A percentile compares a stretch with the other conserved stretches of the same genome.
phyloP scores from a whole-genome alignment of 2,888 invertebrate species.

The Drosophila monieri region DNA sequence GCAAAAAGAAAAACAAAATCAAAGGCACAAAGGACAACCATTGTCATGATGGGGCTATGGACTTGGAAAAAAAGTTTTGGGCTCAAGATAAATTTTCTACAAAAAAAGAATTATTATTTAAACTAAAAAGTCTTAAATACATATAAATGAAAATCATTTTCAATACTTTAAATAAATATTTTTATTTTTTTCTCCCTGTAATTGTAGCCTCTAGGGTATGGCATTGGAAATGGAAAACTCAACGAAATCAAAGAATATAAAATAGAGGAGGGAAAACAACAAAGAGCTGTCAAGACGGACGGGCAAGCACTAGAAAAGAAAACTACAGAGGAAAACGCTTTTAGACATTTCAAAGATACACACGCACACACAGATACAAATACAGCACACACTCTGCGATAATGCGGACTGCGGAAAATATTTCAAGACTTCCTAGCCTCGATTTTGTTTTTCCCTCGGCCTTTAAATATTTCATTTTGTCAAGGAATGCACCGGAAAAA shows the following conservation, averaged over 20 bases:
- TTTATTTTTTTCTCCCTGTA: neutral
- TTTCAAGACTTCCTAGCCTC: conserved; percentile 61
- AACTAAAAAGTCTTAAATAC: neutral
- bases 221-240: conserved; percentile 60
- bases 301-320: conserved; percentile 54
- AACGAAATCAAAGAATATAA: conserved; percentile 64
- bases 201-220: neutral
- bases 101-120: neutral
- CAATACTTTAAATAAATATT: conserved; percentile 6
- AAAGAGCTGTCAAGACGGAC: conserved; percentile 43
- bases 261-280: conserved; percentile 46
- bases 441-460: conserved; percentile 32
- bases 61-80: conserved; percentile 40
- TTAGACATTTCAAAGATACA: conserved; percentile 60
- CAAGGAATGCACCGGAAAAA: conserved; percentile 43
- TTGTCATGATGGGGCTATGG: conserved; percentile 64
- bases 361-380: conserved; percentile 34
- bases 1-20: conserved; percentile 40
- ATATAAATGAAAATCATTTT: neutral
- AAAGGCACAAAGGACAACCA: conserved; percentile 51
- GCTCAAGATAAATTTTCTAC: neutral
- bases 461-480: conserved; percentile 72
- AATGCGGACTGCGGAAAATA: conserved; percentile 23
- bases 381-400: conserved; percentile 12
- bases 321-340: conserved; percentile 66